Evolutionary conservation across 1,140 invertebrate genomes (phyloP).

Genomic region (Medauroidea extradentata): DNA sequence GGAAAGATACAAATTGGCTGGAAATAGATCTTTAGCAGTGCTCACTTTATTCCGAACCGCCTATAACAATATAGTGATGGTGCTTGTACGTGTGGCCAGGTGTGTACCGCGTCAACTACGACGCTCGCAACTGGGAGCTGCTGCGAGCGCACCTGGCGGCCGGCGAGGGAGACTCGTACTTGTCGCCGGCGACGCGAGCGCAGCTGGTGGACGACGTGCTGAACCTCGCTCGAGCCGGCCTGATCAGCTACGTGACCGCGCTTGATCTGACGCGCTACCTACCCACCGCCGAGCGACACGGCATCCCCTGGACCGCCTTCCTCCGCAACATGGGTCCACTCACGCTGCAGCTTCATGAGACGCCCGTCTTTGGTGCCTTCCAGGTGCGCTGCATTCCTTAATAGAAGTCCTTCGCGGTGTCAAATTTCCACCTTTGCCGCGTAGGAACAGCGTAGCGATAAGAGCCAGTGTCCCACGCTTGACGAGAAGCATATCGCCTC

Average conservation of each 20-base stretch:
- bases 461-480: no score
- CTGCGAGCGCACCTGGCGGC: conserved; percentile 62
- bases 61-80: no score
- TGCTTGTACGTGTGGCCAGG: no score
- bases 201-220: conserved; percentile 86
- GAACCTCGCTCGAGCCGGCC: conserved; percentile 69
- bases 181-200: conserved; percentile 67
- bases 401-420: no score
- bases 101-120: conserved; percentile 82
- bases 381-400: no score
- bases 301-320: conserved; percentile 52
- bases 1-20: no score
- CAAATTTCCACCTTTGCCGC: no score
- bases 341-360: conserved; percentile 27
- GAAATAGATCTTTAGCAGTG: no score
- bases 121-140: conserved; percentile 70
- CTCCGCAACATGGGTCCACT: conserved; percentile 32
- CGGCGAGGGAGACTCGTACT: conserved; percentile 46
- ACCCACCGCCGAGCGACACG: conserved; percentile 53
- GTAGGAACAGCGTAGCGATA: no score
- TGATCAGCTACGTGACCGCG: conserved; percentile 60
- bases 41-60: no score
- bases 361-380: conserved; percentile 29
- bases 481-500: no score
- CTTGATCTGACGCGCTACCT: conserved; percentile 72